Base-by-base conservation (phyloP, 2,888 invertebrate genomes). In the Ectobius pallidus region DNA sequence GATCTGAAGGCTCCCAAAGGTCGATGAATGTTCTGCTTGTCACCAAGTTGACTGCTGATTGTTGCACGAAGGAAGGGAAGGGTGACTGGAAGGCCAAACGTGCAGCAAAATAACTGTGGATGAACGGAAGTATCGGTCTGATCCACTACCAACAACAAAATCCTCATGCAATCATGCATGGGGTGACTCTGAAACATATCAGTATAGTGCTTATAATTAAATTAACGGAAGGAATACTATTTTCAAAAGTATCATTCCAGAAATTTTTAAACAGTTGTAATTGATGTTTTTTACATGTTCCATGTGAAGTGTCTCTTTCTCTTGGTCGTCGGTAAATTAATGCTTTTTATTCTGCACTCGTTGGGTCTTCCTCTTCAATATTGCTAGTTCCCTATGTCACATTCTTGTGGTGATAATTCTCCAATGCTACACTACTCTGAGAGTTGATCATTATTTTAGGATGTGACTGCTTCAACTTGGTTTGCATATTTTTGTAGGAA, bases 131-230 rank as follows among this genome's bases (percentile, higher is more conserved):
- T 3, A 46, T n/a, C 18, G 22, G 9, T 58, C 32, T 20, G 32
- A 6, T 58, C 49, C 11, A 69, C 44, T 22, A n/a, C 61, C 34
- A 62, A 69, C 58, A 73, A 61, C 68, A 69, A 72, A 75, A 74
- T 71, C 73, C 75, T 70, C 71, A 61, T 72, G 69, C 30, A 30
- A 22, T 44, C 32, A 55, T 30, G 22, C 63, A 74, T 71, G 71
- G 44, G 76, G 75, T 73, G 58, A 75, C 69, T 75, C 75, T 73
- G 69, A 76, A 77, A 77, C 77, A 77, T 77, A 77, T 77, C 77
- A 77, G 73, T 69, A 75, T 77, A 77, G 77, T 76, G 76, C 76
- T 76, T 77, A 77, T 75, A 76, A 67, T 71, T 72, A 71, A 74
- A 73, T 75, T 74, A 73, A 70, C 73, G 74, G 75, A 75, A 74